These are phyloP conservation scores for Caenorhabditis zanzibari DNA, from an alignment of 2,888 invertebrate genomes.

Conservation along the genomic window DNA sequence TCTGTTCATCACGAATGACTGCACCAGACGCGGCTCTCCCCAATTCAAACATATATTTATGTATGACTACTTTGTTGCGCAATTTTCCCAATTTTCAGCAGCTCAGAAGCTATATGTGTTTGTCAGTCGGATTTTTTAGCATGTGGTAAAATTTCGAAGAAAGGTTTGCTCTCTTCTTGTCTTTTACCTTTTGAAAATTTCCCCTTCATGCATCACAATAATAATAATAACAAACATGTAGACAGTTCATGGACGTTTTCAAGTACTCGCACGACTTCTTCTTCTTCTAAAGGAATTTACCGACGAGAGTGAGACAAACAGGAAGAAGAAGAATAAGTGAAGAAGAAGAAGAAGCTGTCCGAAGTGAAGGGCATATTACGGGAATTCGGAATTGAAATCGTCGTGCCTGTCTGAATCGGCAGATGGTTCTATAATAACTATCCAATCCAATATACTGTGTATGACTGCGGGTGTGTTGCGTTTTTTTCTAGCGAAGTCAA, in stretches of 20 bases:
- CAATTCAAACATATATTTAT: conserved; percentile 10
- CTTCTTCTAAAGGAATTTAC: conserved; percentile 3
- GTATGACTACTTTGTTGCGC: conserved; percentile 14
- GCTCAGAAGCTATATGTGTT: background rate
- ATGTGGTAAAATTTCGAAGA: no score
- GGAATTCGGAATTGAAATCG: conserved; percentile 34
- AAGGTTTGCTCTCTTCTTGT: no score
- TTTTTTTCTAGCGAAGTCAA: conserved; percentile 20
- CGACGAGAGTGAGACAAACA: conserved; percentile 33
- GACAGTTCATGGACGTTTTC: conserved; percentile 32
- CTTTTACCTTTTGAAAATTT: background rate
- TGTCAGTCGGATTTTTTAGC: background rate
- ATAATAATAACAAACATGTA: conserved; percentile 13
- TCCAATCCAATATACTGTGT: conserved; percentile 43
- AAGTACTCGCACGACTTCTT: conserved; percentile 40
- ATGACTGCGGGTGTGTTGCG: conserved; percentile 10
- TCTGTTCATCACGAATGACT: conserved; percentile 56
- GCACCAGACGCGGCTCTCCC: background rate
- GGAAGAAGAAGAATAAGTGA: conserved; percentile 28
- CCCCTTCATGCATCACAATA: background rate
- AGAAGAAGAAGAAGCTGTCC: conserved; percentile 25
- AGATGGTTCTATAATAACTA: conserved; percentile 42
- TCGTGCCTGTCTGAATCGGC: conserved; percentile 22
- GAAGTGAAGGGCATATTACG: conserved; percentile 49
- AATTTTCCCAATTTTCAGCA: background rate